Conservation (phyloP, 2,113 vertebrate genomes). For the Puma concolor region DNA sequence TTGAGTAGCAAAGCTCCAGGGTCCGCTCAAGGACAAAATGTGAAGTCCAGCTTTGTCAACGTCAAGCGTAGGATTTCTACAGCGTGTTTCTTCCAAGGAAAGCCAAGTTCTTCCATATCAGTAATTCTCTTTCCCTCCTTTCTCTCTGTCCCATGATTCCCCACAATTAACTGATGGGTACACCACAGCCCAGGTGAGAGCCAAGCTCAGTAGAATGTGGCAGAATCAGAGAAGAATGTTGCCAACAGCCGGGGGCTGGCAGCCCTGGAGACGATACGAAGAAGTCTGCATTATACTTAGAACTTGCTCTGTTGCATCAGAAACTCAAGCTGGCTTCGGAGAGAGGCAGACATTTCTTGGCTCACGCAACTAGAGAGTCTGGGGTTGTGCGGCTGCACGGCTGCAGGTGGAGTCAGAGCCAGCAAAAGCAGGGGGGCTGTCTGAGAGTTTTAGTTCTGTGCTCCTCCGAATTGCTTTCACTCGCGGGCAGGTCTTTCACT, state of each 20-base stretch:
- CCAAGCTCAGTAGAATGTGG: background rate
- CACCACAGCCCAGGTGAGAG: background rate
- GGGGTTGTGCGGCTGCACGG: background rate
- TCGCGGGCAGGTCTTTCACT: background rate
- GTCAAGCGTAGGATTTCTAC: background rate
- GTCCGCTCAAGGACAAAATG: background rate
- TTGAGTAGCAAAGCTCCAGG: background rate
- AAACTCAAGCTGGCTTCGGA: background rate
- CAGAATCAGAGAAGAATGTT: background rate
- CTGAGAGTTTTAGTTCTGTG: background rate
- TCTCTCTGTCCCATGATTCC: background rate
- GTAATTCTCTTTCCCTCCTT: background rate
- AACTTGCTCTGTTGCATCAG: background rate
- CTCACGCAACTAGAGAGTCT: background rate
- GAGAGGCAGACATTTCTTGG: background rate
- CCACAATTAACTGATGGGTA: background rate
- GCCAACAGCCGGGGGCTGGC: background rate
- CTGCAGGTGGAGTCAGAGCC: background rate
- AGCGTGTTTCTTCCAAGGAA: background rate
- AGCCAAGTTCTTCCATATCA: background rate
- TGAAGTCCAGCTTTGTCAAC: background rate
- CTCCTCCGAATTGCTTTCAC: background rate
- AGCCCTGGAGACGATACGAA: background rate
- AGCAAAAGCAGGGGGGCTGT: background rate
- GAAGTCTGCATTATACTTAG: background rate